phyloP scores from a whole-genome alignment of 1,140 invertebrate genomes.

The Plodia interpunctella region DNA sequence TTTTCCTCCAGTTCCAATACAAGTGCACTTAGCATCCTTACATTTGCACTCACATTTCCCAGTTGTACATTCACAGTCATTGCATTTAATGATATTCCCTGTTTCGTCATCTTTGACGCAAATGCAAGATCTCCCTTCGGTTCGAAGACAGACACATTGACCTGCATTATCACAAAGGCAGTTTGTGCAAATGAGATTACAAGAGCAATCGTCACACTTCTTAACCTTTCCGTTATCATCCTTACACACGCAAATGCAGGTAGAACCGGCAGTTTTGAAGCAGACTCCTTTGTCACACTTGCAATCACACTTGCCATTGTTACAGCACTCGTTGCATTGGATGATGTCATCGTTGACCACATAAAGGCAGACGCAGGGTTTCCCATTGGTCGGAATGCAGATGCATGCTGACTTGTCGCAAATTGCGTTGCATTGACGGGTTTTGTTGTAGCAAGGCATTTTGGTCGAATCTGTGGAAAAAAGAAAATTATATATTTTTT shows the following conservation, averaged over 20 bases:
- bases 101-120: neutral
- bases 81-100: slow-evolving; percentile 3
- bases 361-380: slow-evolving; percentile 17
- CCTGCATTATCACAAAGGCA: slow-evolving; percentile 16
- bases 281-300: slow-evolving; percentile 29
- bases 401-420: slow-evolving; percentile 26
- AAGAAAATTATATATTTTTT: too few relatives aligned
- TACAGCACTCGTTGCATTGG: slow-evolving; percentile 18
- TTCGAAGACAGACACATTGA: slow-evolving; percentile 19
- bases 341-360: neutral
- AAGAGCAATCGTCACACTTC: slow-evolving; percentile 27
- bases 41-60: slow-evolving; percentile 21
- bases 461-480: slow-evolving; percentile 18
- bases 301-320: slow-evolving; percentile 12
- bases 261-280: slow-evolving; percentile 22
- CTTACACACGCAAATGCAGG: slow-evolving; percentile 32
- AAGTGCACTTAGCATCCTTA: slow-evolving; percentile 13
- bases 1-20: neutral
- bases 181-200: neutral
- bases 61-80: slow-evolving; percentile 16
- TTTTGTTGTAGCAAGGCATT: slow-evolving; percentile 42
- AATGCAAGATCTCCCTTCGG: slow-evolving; percentile 16
- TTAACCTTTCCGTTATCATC: slow-evolving; percentile 25
- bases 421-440: slow-evolving; percentile 23
- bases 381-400: slow-evolving; percentile 20